Percentiles rank a stretch among this genome's conserved stretches.
Evolutionary conservation across 2,113 vertebrate genomes (phyloP).

Genomic region (Toxotes chatareus): DNA sequence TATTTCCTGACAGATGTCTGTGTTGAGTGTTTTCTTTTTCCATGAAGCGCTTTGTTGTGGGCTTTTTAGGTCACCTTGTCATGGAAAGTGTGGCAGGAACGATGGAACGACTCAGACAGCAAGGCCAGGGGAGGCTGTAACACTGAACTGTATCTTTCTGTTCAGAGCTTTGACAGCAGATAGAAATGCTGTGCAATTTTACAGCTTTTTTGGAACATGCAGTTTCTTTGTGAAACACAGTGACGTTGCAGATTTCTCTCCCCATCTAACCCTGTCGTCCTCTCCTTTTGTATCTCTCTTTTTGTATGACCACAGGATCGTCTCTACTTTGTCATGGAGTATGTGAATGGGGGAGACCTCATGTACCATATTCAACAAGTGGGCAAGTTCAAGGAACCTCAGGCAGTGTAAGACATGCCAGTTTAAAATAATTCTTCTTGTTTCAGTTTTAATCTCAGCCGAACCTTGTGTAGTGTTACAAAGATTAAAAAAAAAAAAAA

Average conservation of each 20-base stretch:
- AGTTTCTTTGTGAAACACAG: background rate
- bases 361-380: slow-evolving; percentile 99
- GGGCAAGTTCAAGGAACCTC: slow-evolving; percentile 96
- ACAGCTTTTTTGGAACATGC: background rate
- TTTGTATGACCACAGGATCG: slow-evolving; percentile 87
- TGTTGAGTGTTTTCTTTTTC: slow-evolving; percentile 55
- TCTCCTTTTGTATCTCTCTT: slow-evolving; percentile 4
- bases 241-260: background rate
- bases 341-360: slow-evolving; percentile 95
- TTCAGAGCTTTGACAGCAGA: background rate
- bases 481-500: no score
- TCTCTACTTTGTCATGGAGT: slow-evolving; percentile 98
- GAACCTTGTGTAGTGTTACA: background rate
- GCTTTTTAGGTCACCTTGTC: slow-evolving; percentile 73
- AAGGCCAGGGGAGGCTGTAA: slow-evolving; percentile 3
- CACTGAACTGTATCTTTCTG: background rate
- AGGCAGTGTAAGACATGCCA: slow-evolving; percentile 91
- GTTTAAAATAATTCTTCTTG: background rate
- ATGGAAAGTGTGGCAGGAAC: slow-evolving; percentile 43
- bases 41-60: slow-evolving; percentile 55
- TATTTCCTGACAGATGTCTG: slow-evolving; percentile 65
- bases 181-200: background rate
- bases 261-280: no score
- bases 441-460: background rate
- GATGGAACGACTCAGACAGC: slow-evolving; percentile 50